Conservation (phyloP, 2,888 invertebrate genomes). For the Pandemis heparana region DNA sequence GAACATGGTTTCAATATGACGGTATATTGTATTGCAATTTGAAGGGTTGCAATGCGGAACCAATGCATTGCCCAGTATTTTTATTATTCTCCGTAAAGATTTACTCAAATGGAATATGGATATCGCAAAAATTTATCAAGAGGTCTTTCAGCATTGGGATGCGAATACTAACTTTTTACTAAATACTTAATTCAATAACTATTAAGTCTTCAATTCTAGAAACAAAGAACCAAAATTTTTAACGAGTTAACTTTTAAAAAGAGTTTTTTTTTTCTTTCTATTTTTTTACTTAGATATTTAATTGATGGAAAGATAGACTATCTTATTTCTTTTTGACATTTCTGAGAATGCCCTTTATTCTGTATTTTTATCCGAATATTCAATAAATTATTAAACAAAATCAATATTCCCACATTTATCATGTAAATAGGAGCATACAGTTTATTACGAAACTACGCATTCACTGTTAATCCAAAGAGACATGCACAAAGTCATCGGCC, state of each 20-base stretch:
- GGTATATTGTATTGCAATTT: constrained; percentile 6
- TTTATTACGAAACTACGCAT: neutral
- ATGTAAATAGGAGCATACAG: neutral
- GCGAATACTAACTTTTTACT: neutral
- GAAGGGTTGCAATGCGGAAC: constrained; percentile 16
- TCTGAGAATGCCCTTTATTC: no score
- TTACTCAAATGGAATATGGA: neutral
- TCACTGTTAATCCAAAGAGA: neutral
- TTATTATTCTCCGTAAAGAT: neutral
- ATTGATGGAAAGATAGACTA: no score
- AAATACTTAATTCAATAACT: neutral
- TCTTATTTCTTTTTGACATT: no score
- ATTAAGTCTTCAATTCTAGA: neutral
- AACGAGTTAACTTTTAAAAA: no score
- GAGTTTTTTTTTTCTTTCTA: no score
- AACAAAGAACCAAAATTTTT: neutral
- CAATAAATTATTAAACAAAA: no score
- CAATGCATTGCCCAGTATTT: neutral
- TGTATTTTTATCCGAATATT: no score
- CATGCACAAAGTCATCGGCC: neutral
- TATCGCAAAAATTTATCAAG: neutral
- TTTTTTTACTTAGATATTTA: no score
- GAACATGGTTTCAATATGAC: constrained; percentile 22
- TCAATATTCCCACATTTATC: neutral
- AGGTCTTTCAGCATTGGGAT: neutral